A percentile compares a stretch with the other conserved stretches of the same genome.
phyloP scores from a whole-genome alignment of 2,797 vertebrate genomes.

The Chlorospingus semifuscus region DNA sequence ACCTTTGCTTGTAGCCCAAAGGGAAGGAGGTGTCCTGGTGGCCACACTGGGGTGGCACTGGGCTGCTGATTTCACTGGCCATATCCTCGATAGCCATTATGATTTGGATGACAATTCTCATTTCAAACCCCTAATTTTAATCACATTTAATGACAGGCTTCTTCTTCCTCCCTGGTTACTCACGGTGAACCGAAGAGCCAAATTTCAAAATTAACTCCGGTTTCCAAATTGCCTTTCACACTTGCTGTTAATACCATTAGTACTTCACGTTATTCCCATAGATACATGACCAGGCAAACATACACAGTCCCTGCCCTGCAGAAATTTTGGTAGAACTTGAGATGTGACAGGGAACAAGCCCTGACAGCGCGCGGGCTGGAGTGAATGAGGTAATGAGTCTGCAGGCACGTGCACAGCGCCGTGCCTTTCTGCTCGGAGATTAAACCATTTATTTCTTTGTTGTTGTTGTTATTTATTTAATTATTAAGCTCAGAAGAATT shows the following conservation, averaged over 20 bases:
- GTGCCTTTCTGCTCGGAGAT: neutral
- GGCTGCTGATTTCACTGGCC: neutral
- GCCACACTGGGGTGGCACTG: rapidly evolving
- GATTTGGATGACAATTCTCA: neutral
- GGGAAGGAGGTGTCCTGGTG: neutral
- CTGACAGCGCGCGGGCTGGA: neutral
- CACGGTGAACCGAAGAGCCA: neutral
- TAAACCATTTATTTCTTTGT: neutral
- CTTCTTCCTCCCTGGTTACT: neutral
- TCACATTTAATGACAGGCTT: neutral
- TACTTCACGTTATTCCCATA: neutral
- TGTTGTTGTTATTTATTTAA: neutral
- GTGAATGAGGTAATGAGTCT: neutral
- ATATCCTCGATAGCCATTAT: neutral
- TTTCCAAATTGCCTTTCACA: neutral
- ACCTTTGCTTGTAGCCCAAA: neutral
- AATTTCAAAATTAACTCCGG: neutral
- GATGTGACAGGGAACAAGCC: conserved; percentile 45
- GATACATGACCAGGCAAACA: conserved; percentile 38
- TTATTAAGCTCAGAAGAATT: conserved; percentile 30
- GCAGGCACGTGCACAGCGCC: neutral
- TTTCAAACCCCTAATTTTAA: neutral
- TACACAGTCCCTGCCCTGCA: conserved; percentile 16
- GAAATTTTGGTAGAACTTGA: neutral
- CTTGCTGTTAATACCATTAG: conserved; percentile 10